Percentiles rank a stretch among this genome's conserved stretches.
Conservation (phyloP, 2,113 vertebrate genomes). For the Brachirus orientalis region DNA sequence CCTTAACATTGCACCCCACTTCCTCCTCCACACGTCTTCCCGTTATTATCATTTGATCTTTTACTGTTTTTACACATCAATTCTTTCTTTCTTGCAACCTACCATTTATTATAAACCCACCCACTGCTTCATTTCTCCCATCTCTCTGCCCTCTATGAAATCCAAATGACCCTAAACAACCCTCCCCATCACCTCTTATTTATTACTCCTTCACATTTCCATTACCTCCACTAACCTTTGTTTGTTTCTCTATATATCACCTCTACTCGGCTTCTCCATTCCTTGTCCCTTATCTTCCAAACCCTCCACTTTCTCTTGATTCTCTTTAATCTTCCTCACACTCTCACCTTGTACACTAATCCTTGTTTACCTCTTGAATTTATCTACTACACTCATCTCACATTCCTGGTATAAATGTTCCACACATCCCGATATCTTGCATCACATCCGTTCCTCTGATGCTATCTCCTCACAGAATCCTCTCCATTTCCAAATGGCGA, state of each 20-base stretch:
- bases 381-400: neutral
- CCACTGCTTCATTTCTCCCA: too few species aligned
- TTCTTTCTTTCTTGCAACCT: slow-evolving; percentile 4
- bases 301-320: slow-evolving; percentile 5
- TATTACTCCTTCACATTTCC: slow-evolving; percentile 14
- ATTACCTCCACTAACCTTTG: slow-evolving; percentile 17
- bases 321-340: slow-evolving; percentile 9
- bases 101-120: slow-evolving; percentile 14
- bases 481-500: slow-evolving; percentile 95
- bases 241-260: slow-evolving; percentile 23
- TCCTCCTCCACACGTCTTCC: neutral
- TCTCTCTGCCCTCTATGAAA: slow-evolving; percentile 29
- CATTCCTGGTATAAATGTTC: neutral
- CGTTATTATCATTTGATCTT: neutral
- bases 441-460: neutral
- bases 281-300: too few species aligned
- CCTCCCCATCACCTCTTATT: slow-evolving; percentile 13
- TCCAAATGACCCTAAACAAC: slow-evolving; percentile 19
- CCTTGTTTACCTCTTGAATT: too few species aligned
- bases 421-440: neutral
- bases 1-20: neutral
- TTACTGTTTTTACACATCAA: neutral
- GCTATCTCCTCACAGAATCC: slow-evolving; percentile 84
- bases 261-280: slow-evolving; percentile 1
- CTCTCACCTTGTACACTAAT: neutral